These are phyloP conservation scores for Axea sp. DNA, from an alignment of 2,888 invertebrate species.

Conservation along the genomic window DNA sequence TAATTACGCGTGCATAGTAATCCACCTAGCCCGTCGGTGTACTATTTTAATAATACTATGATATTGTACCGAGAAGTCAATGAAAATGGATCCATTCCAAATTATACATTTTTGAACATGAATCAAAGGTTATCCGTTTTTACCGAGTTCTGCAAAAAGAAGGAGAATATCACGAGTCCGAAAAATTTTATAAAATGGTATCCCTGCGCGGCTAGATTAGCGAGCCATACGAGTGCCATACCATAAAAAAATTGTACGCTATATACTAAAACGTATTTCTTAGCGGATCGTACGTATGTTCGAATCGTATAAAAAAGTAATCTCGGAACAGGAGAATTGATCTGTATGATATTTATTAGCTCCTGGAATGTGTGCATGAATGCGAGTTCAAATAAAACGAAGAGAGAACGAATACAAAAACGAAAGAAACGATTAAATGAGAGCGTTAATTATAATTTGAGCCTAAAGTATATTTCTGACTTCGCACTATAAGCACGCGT, in stretches of 20 bases:
- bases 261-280: constrained; percentile 57
- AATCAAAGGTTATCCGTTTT: constrained; percentile 10
- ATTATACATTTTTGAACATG: constrained; percentile 1
- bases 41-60: constrained; percentile 56
- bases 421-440: constrained; percentile 5
- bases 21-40: constrained; percentile 69
- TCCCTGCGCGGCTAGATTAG: constrained; percentile 67
- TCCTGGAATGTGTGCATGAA: constrained; percentile 51
- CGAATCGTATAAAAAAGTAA: constrained; percentile 35
- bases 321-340: constrained; percentile 48
- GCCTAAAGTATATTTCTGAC: constrained; percentile 63
- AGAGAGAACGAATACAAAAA: too few relatives aligned
- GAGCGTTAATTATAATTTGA: constrained; percentile 32
- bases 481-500: constrained; percentile 47
- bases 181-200: constrained; percentile 59
- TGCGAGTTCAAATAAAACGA: constrained; percentile 15
- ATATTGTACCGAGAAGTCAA: constrained; percentile 21
- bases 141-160: constrained; percentile 5
- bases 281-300: constrained; percentile 50
- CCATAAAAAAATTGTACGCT: constrained; percentile 64
- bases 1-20: constrained; percentile 72
- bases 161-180: neutral
- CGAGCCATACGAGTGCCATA: constrained; percentile 79
- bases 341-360: constrained; percentile 73
- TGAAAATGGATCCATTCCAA: constrained; percentile 29